Base-by-base conservation (phyloP, 2,888 invertebrate genomes). In the Melanostoma mellinum region DNA sequence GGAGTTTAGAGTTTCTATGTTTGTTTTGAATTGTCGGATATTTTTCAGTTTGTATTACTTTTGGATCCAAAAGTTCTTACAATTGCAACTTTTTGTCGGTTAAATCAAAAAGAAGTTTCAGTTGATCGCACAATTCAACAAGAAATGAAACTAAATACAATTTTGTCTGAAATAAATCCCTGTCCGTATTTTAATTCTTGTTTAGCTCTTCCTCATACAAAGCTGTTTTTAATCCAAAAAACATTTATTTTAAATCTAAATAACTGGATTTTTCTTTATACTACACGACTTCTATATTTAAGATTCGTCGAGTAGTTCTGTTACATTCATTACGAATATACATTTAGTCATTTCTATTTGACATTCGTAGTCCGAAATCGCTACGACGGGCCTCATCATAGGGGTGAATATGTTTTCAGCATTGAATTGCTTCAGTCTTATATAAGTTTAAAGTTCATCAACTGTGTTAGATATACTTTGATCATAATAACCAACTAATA, bases 201-300 rank as follows among this genome's bases (percentile, higher is more conserved):
- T 40, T 52, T 53, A 52, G 53, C 42, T 65, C 52, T 53, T 65
- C 48, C 36, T 48, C 63, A 46, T 63, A 63, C 36, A 20, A 38
- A 30, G 36, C 38, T 50, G 36, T 9, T 5, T 50, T 48, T 38
- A 63, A 50, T 6, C 48, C 32, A 50, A 67, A 67, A 65, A 67
- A 67, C 42, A 67, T 67, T 42, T 67, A 42, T 52, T 52, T 42
- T 53, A 10, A n/a, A 53, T 67, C 32, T 42, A 67, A 42, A 52
- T 42, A 53, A 53, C 36, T 68, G 2, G 56, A 52, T 53, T 53
- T 52, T 32, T 67, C 42, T 30, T 53, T 42, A 40, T 40, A 56
- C 1, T 56, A 6, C 4, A 56, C 56, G 20, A 40, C 40, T 40
- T n/a, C n/a, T n/a, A 30, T 40, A 56, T 30, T 8, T 8, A 67